Evolutionary conservation across 2,797 vertebrate species (phyloP).

Genomic region (Xiphorhynchus erythropygius): DNA sequence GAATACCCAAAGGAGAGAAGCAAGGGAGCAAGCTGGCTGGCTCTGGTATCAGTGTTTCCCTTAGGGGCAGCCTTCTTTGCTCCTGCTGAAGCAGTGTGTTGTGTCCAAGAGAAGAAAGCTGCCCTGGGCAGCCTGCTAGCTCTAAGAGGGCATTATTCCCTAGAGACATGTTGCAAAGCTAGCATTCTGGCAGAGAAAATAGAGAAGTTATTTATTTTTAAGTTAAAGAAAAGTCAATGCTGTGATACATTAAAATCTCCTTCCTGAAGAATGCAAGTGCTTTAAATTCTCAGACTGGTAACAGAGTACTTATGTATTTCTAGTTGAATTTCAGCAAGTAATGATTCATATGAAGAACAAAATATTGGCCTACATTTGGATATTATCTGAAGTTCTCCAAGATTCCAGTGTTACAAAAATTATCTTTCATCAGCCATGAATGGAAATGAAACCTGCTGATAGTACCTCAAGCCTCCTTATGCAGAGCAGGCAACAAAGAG

Average conservation of each 20-base stretch:
- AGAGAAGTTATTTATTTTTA: constrained; percentile 14
- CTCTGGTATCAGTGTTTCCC: background rate
- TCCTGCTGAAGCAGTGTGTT: background rate
- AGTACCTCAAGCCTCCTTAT: background rate
- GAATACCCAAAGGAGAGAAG: background rate
- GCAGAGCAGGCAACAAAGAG: background rate
- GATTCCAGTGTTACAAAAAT: background rate
- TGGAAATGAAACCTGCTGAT: background rate
- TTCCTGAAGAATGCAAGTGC: background rate
- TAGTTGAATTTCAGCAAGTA: background rate
- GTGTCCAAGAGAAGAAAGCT: background rate
- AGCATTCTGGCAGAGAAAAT: background rate
- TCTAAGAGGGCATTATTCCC: background rate
- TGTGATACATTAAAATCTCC: background rate
- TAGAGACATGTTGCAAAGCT: background rate
- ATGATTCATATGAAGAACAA: background rate
- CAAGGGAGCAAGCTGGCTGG: background rate
- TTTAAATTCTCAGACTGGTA: background rate
- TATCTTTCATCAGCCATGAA: background rate
- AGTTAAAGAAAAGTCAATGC: constrained; percentile 24
- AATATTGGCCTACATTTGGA: background rate
- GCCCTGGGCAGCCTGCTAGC: background rate
- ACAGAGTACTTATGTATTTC: background rate
- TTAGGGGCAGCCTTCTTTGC: background rate
- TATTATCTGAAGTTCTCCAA: background rate